Percentiles rank a stretch among this genome's conserved stretches.
Conservation (phyloP, 2,113 vertebrate species). For the Xenopus tropicalis region DNA sequence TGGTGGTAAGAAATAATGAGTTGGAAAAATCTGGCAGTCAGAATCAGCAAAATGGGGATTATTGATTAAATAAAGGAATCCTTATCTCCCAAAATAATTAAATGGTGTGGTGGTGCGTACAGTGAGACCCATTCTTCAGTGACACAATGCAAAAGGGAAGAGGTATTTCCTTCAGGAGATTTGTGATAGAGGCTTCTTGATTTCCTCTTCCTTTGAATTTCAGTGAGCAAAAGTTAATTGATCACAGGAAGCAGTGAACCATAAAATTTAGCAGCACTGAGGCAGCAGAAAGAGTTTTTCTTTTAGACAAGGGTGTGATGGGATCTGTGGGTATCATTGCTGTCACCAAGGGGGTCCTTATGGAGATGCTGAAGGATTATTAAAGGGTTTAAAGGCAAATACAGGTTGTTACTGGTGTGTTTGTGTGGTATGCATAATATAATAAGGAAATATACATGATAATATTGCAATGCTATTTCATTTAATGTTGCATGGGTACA, state of each 20-base stretch:
- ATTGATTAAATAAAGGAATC: slow-evolving; percentile 17
- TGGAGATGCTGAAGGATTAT: neutral
- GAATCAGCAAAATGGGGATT: slow-evolving; percentile 29
- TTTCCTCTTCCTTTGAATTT: slow-evolving; percentile 39
- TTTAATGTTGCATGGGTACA: too few species aligned
- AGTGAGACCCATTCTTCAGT: slow-evolving; percentile 18
- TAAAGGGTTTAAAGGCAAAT: neutral
- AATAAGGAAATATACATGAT: too few species aligned
- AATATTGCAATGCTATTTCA: too few species aligned
- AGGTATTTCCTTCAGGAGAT: slow-evolving; percentile 24
- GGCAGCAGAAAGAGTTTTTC: neutral
- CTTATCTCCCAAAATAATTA: slow-evolving; percentile 36
- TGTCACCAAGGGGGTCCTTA: neutral
- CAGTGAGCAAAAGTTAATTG: slow-evolving; percentile 38
- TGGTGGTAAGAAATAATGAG: neutral
- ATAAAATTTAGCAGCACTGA: slow-evolving; percentile 8
- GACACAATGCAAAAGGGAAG: slow-evolving; percentile 7
- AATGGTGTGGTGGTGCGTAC: slow-evolving; percentile 9
- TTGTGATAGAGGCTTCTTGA: slow-evolving; percentile 10
- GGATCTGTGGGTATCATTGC: neutral
- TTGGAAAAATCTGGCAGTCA: slow-evolving; percentile 11
- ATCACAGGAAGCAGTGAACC: slow-evolving; percentile 38
- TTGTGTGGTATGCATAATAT: too few species aligned
- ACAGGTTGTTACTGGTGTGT: too few species aligned
- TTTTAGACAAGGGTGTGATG: neutral